Conservation (phyloP, 2,113 vertebrate genomes). For the Macrotus californicus region DNA sequence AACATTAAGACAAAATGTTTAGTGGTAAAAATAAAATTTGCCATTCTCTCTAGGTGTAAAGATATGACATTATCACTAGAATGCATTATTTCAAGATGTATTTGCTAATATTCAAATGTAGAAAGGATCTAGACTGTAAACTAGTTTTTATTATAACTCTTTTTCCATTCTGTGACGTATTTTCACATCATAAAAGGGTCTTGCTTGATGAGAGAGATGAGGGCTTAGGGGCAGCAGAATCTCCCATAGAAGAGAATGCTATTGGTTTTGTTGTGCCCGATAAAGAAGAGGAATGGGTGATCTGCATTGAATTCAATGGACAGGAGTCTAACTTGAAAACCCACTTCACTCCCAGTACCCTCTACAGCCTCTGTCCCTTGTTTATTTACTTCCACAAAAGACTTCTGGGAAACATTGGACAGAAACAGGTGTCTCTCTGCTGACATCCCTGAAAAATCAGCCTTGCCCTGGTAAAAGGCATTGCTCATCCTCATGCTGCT, state of each 20-base stretch:
- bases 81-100: not conserved
- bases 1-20: not conserved
- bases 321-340: conserved; percentile 66
- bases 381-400: conserved; percentile 90
- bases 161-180: not conserved
- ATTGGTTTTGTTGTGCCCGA: conserved; percentile 76
- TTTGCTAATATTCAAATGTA: not conserved
- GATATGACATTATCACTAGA: not conserved
- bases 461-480: conserved; percentile 73
- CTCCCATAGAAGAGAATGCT: conserved; percentile 80
- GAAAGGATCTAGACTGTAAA: not conserved
- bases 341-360: conserved; percentile 79
- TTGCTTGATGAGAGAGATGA: not conserved
- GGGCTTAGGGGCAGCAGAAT: conserved; percentile 73
- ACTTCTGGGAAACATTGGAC: conserved; percentile 88
- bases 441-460: conserved; percentile 89
- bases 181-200: not conserved
- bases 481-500: conserved; percentile 85
- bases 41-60: not conserved
- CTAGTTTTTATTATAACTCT: not conserved
- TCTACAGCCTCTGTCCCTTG: conserved; percentile 90
- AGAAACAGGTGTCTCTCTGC: conserved; percentile 79
- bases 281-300: conserved; percentile 82
- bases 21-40: not conserved
- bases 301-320: conserved; percentile 68